Evolutionary conservation across 1,140 invertebrate species (phyloP).

Genomic region (Penaeus chinensis): DNA sequence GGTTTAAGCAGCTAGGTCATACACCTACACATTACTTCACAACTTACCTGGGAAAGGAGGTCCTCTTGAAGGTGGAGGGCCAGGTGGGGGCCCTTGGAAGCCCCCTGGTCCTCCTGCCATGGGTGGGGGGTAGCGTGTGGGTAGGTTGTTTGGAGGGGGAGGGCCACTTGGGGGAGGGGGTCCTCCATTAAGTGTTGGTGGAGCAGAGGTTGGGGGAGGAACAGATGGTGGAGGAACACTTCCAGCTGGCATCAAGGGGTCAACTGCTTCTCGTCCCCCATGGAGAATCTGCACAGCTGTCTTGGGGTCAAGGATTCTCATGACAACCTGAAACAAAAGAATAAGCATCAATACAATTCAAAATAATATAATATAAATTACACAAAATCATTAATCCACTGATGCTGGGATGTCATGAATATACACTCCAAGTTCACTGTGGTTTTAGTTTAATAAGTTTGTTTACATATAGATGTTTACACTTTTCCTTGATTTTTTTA

Average conservation of each 20-base stretch:
- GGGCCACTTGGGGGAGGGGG: slow-evolving; percentile 68
- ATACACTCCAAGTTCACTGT: no score
- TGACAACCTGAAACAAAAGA: slow-evolving; percentile 56
- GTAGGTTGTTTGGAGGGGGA: slow-evolving; percentile 68
- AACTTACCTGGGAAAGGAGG: slow-evolving; percentile 50
- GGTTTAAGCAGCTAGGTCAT: not conserved
- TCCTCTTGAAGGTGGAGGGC: slow-evolving; percentile 57
- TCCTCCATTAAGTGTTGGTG: slow-evolving; percentile 72
- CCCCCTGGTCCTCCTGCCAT: slow-evolving; percentile 60
- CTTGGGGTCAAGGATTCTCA: slow-evolving; percentile 90
- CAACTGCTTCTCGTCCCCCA: slow-evolving; percentile 59
- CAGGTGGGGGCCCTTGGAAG: slow-evolving; percentile 68
- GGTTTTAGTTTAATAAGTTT: no score
- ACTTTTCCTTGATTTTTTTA: no score
- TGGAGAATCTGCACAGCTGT: slow-evolving; percentile 77
- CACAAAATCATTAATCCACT: not conserved
- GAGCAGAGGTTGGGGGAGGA: slow-evolving; percentile 64
- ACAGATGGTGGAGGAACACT: slow-evolving; percentile 63
- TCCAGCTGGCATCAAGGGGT: slow-evolving; percentile 62
- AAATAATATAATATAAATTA: not conserved
- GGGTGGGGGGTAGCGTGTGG: slow-evolving; percentile 55
- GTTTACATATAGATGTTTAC: no score
- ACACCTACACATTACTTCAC: not conserved
- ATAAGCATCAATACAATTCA: not conserved
- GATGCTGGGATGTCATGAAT: no score